Evolutionary conservation across 2,113 vertebrate species (phyloP), one percentile per base, ranked within the genome.

Genomic region (Eira barbara): DNA sequence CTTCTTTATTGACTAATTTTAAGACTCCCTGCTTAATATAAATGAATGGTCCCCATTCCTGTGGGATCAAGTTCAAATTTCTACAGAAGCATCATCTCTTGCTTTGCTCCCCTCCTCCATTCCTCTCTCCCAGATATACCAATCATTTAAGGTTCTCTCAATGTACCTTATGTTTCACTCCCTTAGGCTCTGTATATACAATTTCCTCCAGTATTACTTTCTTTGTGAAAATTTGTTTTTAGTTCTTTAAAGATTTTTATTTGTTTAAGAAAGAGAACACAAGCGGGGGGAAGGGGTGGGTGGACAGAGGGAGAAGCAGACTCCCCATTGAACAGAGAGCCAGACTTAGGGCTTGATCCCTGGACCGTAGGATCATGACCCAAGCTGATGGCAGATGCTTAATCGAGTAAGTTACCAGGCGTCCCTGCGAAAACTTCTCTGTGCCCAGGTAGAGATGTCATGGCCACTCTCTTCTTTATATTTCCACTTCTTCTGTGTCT

Each of bases 1-100:
- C 57, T 74, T 97, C 74, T 84, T 73, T 52, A 81, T 12, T 49
- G 7, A 57, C 49, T 95, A 87, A 94, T 57, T 97, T 74, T 95
- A 94, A 91, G 74, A 82, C 8, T 55, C 39, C 52, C 49, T 94
- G 29, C 27, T 92, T 93, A 55, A 96, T 49, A 87, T 42, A 83
- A 89, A 81, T 79, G 82, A 96, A 78, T n/a, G 31, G 13, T 15
- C 36, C n/a, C 76, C 2, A 31, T 92, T 94, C 36, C 59, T 86
- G 67, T 4, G 89, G 81, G 79, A 94, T 76, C 82, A 91, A 84
- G 13, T 63, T 69, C n/a, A 73, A 94, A 67, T 93, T 96, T 57
- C n/a, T 96, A 59, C 8, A 84, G 49, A 95, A 92, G 9, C 27
- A 34, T 74, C n/a, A 74, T 57, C 31, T 93, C 67, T 96, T 27